These are phyloP conservation scores for Phalacrocorax aristotelis DNA, from an alignment of 2,113 vertebrate genomes.

Conservation along the genomic window DNA sequence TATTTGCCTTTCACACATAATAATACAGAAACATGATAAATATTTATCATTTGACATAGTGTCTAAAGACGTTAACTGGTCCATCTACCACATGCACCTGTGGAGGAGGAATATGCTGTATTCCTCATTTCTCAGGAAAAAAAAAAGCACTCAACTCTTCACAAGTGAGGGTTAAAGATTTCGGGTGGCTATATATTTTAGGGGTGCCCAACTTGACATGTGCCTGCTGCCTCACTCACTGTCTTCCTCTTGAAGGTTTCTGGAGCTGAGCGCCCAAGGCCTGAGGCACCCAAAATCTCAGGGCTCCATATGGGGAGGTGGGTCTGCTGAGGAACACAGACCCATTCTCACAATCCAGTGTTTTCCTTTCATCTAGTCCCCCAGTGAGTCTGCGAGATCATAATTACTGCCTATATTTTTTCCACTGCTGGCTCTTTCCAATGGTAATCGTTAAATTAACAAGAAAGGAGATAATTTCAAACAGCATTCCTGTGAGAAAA, in stretches of 20 bases:
- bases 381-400: neutral
- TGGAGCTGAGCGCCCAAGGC: neutral
- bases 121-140: neutral
- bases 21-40: slow-evolving; percentile 35
- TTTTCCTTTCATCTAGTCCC: neutral
- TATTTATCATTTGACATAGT: slow-evolving; percentile 35
- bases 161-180: accelerated
- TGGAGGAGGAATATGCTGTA: neutral
- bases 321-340: neutral
- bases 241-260: neutral
- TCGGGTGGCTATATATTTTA: accelerated
- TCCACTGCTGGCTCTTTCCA: neutral
- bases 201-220: neutral
- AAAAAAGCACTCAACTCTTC: neutral
- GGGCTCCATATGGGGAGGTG: neutral
- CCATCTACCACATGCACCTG: neutral
- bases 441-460: slow-evolving; percentile 40
- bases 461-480: slow-evolving; percentile 50
- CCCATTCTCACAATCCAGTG: neutral
- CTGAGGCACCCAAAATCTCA: neutral
- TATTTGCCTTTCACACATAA: neutral
- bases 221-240: neutral
- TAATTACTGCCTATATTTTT: slow-evolving; percentile 30
- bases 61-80: neutral
- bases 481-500: neutral